Percentiles rank a stretch among this genome's conserved stretches.
These are phyloP conservation scores for Lathamus discolor DNA, from an alignment of 2,113 vertebrate genomes.

Conservation along the genomic window DNA sequence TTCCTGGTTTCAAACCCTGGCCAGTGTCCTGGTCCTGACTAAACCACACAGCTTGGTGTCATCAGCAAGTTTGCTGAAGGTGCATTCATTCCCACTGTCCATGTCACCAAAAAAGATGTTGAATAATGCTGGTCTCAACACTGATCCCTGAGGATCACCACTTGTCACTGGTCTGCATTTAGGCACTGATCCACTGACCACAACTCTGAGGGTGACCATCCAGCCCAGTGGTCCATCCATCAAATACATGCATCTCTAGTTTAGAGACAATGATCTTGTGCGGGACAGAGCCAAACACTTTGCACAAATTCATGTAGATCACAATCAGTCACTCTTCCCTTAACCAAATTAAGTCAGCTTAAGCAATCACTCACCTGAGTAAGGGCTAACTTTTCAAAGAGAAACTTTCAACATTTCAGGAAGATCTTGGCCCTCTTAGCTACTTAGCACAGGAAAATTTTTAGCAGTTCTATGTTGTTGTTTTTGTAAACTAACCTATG, in stretches of 20 bases:
- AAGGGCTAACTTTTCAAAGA: neutral
- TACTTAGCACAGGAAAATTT: neutral
- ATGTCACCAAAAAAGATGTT: neutral
- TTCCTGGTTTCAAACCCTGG: neutral
- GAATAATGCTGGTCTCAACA: neutral
- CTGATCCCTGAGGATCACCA: neutral
- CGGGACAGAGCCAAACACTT: neutral
- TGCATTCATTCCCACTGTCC: neutral
- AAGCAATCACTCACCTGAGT: neutral
- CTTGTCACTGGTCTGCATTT: neutral
- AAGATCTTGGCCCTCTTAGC: neutral
- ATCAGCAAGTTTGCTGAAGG: neutral
- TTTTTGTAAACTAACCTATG: neutral
- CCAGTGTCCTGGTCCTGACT: neutral
- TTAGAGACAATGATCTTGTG: neutral
- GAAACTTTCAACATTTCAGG: neutral
- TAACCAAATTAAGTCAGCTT: neutral
- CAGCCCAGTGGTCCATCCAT: neutral
- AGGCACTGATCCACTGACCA: neutral
- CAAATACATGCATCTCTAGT: neutral
- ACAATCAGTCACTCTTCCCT: neutral
- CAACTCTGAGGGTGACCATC: neutral
- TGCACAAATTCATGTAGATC: neutral
- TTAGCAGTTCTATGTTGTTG: neutral
- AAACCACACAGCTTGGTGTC: neutral